Percentiles rank a stretch among this genome's conserved stretches.
Evolutionary conservation across 2,888 invertebrate genomes (phyloP).

Genomic region (Pammene fasciana): DNA sequence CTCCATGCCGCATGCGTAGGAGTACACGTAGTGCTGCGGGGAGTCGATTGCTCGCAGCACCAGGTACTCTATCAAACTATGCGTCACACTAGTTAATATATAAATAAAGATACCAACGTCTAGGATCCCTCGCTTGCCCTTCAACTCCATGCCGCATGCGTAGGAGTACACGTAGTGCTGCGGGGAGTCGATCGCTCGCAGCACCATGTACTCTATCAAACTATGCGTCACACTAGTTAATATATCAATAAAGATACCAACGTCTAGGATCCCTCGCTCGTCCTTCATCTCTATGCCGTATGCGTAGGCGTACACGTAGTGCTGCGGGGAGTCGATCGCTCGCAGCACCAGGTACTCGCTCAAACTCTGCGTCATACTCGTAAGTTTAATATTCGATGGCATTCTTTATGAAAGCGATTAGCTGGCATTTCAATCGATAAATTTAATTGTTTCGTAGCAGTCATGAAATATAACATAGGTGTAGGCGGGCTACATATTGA

Average conservation of each 20-base stretch:
- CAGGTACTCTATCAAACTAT: conserved; percentile 69
- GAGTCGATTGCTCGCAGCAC: conserved; percentile 69
- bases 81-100: conserved; percentile 35
- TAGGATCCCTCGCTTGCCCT: conserved; percentile 45
- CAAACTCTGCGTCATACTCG: conserved; percentile 55
- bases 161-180: conserved; percentile 67
- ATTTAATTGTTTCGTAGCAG: too few species aligned
- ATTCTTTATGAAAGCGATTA: too few species aligned
- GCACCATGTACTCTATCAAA: conserved; percentile 66
- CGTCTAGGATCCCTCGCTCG: conserved; percentile 47
- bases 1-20: conserved; percentile 72
- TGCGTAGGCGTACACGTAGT: conserved; percentile 67
- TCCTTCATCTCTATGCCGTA: conserved; percentile 66
- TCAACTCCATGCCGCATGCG: conserved; percentile 70
- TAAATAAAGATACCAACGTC: conserved; percentile 47
- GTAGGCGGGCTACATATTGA: too few species aligned
- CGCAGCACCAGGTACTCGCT: conserved; percentile 67
- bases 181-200: conserved; percentile 70
- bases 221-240: conserved; percentile 52
- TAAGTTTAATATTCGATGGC: background rate
- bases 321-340: conserved; percentile 71
- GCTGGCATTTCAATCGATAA: too few species aligned
- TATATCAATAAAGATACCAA: conserved; percentile 44
- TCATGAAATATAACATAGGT: too few species aligned
- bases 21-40: conserved; percentile 67